These are phyloP conservation scores for Azemiops feae DNA, from an alignment of 2,113 vertebrate genomes.

Conservation along the genomic window DNA sequence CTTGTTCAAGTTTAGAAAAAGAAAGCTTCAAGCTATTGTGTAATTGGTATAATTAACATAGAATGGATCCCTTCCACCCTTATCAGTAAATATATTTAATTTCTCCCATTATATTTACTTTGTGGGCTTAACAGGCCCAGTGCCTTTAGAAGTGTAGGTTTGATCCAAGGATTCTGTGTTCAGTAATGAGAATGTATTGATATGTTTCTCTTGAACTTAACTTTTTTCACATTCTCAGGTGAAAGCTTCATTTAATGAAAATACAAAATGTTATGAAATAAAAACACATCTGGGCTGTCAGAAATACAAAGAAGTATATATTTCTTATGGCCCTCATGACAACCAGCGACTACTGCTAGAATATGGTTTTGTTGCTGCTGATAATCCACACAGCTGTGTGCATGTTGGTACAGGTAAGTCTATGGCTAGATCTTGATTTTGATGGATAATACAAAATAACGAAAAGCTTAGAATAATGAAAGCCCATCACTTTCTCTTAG, in stretches of 20 bases:
- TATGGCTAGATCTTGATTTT: neutral
- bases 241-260: conserved; percentile 80
- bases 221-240: conserved; percentile 72
- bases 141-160: neutral
- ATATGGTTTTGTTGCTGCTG: conserved; percentile 83
- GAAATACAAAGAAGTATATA: conserved; percentile 81
- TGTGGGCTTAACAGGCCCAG: neutral
- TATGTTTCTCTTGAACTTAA: neutral
- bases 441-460: neutral
- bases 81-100: neutral
- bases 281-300: conserved; percentile 62
- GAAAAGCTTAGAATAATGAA: neutral
- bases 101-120: neutral
- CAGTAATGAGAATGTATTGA: neutral
- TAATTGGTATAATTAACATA: neutral
- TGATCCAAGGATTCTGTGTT: neutral
- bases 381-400: conserved; percentile 87
- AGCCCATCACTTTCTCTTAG: neutral
- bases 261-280: conserved; percentile 83
- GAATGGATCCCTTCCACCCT: neutral
- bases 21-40: neutral
- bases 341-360: conserved; percentile 89
- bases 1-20: neutral
- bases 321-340: conserved; percentile 91
- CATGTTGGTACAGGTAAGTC: conserved; percentile 79